phyloP scores from a whole-genome alignment of 2,113 vertebrate genomes.

The Struthio camelus region DNA sequence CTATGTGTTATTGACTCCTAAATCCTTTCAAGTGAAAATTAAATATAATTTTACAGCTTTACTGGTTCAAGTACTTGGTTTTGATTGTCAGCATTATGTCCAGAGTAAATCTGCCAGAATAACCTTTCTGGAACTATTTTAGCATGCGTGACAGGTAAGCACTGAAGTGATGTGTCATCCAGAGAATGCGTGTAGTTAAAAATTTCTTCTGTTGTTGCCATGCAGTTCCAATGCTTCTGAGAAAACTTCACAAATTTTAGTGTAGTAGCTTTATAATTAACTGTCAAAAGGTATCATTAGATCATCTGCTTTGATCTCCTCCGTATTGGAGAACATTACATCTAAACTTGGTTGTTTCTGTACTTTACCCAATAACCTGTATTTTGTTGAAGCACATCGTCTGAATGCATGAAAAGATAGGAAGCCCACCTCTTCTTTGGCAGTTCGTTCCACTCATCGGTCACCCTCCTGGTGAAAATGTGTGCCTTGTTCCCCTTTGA shows the following conservation, averaged over 20 bases:
- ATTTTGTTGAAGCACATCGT: neutral
- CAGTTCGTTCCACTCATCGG: neutral
- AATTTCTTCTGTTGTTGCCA: neutral
- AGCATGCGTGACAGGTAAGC: too few relatives aligned
- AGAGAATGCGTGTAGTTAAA: neutral
- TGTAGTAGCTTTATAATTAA: neutral
- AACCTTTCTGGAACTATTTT: too few relatives aligned
- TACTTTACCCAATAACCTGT: neutral
- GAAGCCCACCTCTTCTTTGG: neutral
- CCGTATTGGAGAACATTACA: neutral
- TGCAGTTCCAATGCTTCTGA: neutral
- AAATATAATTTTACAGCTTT: neutral
- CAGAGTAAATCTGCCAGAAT: neutral
- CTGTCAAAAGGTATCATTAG: neutral
- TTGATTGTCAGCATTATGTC: neutral
- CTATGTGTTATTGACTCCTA: neutral
- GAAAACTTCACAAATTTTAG: neutral
- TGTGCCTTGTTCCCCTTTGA: neutral
- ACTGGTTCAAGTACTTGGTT: neutral
- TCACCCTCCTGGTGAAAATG: neutral
- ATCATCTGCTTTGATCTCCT: neutral
- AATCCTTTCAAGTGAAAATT: neutral
- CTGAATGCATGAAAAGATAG: neutral
- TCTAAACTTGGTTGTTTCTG: neutral
- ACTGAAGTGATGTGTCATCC: accelerated